Evolutionary conservation across 2,113 vertebrate genomes (phyloP).

Genomic region (Aix galericulata): DNA sequence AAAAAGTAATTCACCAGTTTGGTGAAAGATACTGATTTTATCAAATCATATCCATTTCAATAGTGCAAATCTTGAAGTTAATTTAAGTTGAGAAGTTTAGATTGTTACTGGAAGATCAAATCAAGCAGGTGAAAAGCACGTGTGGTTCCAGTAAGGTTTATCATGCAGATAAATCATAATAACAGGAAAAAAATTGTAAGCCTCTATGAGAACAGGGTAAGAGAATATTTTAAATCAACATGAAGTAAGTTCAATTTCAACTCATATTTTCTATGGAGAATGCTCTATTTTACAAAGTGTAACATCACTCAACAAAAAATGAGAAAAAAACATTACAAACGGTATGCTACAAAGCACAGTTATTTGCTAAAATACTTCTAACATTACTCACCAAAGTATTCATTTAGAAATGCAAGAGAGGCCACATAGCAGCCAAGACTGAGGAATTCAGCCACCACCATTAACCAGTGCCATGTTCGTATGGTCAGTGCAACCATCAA

Average conservation of each 20-base stretch:
- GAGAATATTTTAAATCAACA: background rate
- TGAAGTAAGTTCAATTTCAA: background rate
- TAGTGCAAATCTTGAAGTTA: background rate
- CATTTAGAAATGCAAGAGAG: constrained; percentile 95
- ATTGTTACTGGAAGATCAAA: background rate
- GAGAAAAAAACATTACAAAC: background rate
- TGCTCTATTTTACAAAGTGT: background rate
- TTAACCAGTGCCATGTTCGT: constrained; percentile 97
- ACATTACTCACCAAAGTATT: constrained; percentile 91
- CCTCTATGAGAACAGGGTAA: background rate
- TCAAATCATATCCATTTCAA: background rate
- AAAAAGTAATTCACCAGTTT: background rate
- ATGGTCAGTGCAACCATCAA: constrained; percentile 97
- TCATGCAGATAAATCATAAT: background rate
- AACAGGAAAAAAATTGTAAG: background rate
- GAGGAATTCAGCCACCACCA: constrained; percentile 94
- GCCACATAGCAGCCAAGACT: constrained; percentile 95
- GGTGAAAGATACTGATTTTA: background rate
- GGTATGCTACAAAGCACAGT: background rate
- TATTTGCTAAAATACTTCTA: background rate
- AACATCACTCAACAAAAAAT: background rate
- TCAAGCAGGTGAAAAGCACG: background rate
- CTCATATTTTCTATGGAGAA: background rate
- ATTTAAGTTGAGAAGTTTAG: background rate
- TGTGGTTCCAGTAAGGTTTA: background rate